phyloP scores from a whole-genome alignment of 23 tunicate species.

The Halocynthia roretzi region DNA sequence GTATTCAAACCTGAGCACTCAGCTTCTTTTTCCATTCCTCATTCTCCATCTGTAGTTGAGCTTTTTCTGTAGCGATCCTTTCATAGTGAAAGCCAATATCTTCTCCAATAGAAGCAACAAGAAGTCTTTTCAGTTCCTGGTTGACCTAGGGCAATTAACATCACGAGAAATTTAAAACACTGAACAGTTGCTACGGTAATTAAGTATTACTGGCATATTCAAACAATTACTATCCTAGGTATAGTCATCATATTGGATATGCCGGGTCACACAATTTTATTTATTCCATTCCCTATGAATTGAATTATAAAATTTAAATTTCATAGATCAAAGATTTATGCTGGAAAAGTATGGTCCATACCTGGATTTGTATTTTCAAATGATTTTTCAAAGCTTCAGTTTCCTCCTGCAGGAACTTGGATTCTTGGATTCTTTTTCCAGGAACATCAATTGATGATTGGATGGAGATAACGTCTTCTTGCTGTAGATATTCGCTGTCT shows the following conservation, averaged over 20 bases:
- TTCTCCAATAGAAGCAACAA: constrained; percentile 84
- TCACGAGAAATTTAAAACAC: too few species aligned
- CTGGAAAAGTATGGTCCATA: too few species aligned
- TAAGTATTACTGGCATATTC: neutral
- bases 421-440: neutral
- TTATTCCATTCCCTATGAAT: neutral
- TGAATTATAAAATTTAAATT: neutral
- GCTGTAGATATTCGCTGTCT: too few species aligned
- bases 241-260: neutral
- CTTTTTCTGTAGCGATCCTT: constrained; percentile 72
- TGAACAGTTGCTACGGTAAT: neutral
- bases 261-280: neutral
- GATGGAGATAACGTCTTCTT: too few species aligned
- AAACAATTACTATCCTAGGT: neutral
- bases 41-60: constrained; percentile 60
- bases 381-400: constrained; percentile 71
- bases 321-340: neutral
- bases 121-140: constrained; percentile 68
- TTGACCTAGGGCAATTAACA: too few species aligned
- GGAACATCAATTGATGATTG: too few species aligned
- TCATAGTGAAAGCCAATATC: constrained; percentile 84
- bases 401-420: constrained; percentile 61
- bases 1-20: constrained; percentile 10
- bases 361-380: constrained; percentile 76
- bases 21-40: constrained; percentile 34